Base-by-base conservation (phyloP, 92 coral and sea anemone genomes). In the Anthopleura xanthogrammica region DNA sequence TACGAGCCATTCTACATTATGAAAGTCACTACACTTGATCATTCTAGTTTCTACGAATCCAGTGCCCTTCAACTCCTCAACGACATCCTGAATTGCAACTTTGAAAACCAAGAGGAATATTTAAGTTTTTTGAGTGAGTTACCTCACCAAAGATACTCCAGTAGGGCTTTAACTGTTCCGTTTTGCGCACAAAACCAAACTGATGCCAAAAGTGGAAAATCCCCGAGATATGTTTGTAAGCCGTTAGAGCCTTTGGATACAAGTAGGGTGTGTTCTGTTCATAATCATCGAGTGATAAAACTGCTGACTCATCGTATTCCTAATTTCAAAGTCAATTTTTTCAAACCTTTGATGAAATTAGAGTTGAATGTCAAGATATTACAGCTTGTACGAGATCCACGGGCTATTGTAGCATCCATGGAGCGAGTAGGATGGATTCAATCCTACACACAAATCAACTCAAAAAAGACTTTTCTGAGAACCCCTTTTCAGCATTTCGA, bases 331-430 rank as follows among this genome's bases (percentile, higher is more conserved):
- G 86, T 90, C 3, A 77, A 77, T 22, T 70, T 80, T 16, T 85
- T 90, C 16, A 81, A 82, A 19, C 75, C 81, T 52, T 39, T 84
- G 57, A 65, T 87, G 42, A 65, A 81, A 16, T 74, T 72, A 14
- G 79, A 75, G 36, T 42, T 79, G 65, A 58, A 54, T 52, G 74
- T 94, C 16, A 94, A 89, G 81, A 84, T 95, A 76, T 60, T 95
- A 57, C 94, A 95, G n/a, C 85, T 95, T 68, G 82, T 90, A 76
- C 98, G 98, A 75, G 98, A 95, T 42, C 98, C 98, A 2, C 82
- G 98, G 19, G 98, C 98, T 3, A 87, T 94, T 2, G 82, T 94
- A 8, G 90, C 93, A 4, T 95, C 98, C 10, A 82, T 94, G 82
- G 86, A 83, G 60, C 89, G 91, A 7, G 92, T 95, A 2, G 97